Evolutionary conservation across 2,113 vertebrate genomes (phyloP), one percentile per base, ranked within the genome.

Genomic region (Otus sunia): DNA sequence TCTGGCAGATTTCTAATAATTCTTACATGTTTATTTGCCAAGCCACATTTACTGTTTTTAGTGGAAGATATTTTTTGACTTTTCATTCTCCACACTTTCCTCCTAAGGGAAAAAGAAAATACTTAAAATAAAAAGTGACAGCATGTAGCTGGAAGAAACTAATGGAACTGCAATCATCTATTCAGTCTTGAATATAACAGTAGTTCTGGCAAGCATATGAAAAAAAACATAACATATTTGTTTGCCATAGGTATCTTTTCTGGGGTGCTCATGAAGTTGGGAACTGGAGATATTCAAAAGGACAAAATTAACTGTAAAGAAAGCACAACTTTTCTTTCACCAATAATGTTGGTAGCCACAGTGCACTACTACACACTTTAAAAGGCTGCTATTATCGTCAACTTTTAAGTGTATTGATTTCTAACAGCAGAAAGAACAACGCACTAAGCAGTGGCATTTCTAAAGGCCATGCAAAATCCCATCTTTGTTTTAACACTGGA

Each of bases 121-220:
- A 72, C 10, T 74, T 60, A 49, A 94, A 96, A 91, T 52, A n/a
- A 79, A 82, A 92, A 86, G 73, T 56, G 68, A 89, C 76, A 86
- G 39, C 29, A 72, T 86, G 15, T 88, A 86, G 56, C 47, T 93
- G 60, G 64, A 91, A 91, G 21, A 12, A 94, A 64, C 30, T 81
- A 68, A 80, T 7, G 60, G 71, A 93, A 92, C 19, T 49, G 55
- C 39, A 86, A 30, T 43, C 12, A 67, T 73, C 53, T 90, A n/a
- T 80, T 84, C 30, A 91, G 43, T 69, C 79, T 83, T 67, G 45
- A 77, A 71, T 59, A 39, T 7, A 67, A 84, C 0, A 14, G 41
- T 14, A 67, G 26, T 58, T 92, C 6, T 68, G 11, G 60, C 39
- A 95, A 84, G 8, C 14, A 55, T 34, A 47, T 41, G 7, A 67